Percentiles rank a stretch among this genome's conserved stretches.
These are phyloP conservation scores for Epirrita christyi DNA, from an alignment of 2,888 invertebrate genomes.

Conservation along the genomic window DNA sequence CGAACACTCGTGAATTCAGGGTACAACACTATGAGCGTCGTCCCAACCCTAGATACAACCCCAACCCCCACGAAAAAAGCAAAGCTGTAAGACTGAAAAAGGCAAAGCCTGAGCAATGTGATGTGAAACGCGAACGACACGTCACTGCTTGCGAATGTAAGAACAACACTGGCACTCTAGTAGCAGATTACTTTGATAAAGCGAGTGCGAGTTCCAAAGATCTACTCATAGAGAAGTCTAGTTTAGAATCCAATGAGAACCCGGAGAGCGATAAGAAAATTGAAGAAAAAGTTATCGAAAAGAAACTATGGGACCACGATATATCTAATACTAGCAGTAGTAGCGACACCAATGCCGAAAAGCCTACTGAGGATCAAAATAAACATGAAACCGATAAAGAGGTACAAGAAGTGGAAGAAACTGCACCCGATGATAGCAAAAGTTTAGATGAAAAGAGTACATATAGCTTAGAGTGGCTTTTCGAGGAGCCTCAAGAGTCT, in stretches of 20 bases:
- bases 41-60: conserved; percentile 54
- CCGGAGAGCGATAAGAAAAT: conserved; percentile 52
- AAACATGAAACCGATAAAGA: conserved; percentile 54
- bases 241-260: conserved; percentile 81
- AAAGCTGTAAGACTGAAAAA: conserved; percentile 79
- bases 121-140: conserved; percentile 60
- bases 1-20: conserved; percentile 70
- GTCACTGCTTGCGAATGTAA: conserved; percentile 65
- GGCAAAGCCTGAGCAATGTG: conserved; percentile 63
- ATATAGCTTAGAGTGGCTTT: conserved; percentile 79
- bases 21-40: conserved; percentile 71
- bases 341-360: conserved; percentile 79
- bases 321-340: conserved; percentile 86
- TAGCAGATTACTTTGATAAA: conserved; percentile 84
- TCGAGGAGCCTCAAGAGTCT: conserved; percentile 62
- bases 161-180: conserved; percentile 45
- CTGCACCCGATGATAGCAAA: conserved; percentile 64
- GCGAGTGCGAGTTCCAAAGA: conserved; percentile 90
- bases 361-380: conserved; percentile 52
- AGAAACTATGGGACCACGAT: conserved; percentile 80
- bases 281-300: conserved; percentile 56
- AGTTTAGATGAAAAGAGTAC: conserved; percentile 76
- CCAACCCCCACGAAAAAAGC: conserved; percentile 61
- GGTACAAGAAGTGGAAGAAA: conserved; percentile 63
- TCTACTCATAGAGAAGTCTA: conserved; percentile 86